Conservation (phyloP, 1,140 invertebrate genomes). For the Neodiprion pinetum region DNA sequence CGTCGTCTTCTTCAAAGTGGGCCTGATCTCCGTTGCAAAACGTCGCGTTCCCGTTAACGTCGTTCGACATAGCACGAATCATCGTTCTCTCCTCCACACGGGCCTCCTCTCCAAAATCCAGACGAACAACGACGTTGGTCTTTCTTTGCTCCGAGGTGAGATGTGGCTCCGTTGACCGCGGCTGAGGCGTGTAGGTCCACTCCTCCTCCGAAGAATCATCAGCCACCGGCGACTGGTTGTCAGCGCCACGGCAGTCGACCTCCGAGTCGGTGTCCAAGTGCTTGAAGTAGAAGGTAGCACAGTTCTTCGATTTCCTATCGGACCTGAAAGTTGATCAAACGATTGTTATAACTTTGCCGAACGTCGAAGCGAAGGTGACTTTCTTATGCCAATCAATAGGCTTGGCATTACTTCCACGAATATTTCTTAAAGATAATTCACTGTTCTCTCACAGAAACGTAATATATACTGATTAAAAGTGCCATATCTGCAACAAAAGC, state of each 20-base stretch:
- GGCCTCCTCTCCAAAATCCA: conserved; percentile 46
- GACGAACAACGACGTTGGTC: conserved; percentile 43
- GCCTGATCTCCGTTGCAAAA: conserved; percentile 15
- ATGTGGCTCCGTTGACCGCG: conserved; percentile 32
- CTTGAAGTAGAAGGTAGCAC: conserved; percentile 83
- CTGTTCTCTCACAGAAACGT: too few species aligned
- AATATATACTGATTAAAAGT: too few species aligned
- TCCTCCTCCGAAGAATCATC: conserved; percentile 76
- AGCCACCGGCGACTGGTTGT: conserved; percentile 42
- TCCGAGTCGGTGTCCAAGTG: conserved; percentile 86
- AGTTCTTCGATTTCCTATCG: conserved; percentile 79
- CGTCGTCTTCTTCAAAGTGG: conserved; percentile 31
- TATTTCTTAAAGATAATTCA: too few species aligned
- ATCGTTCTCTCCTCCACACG: conserved; percentile 29
- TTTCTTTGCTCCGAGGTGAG: conserved; percentile 30
- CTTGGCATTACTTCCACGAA: too few species aligned
- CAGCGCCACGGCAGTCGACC: conserved; percentile 40
- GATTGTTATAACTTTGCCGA: too few species aligned
- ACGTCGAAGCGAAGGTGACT: too few species aligned
- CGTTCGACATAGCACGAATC: conserved; percentile 17
- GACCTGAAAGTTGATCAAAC: conserved; percentile 55
- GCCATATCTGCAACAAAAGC: too few species aligned
- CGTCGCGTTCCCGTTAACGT: conserved; percentile 18
- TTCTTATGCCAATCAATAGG: too few species aligned
- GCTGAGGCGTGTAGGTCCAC: conserved; percentile 71